These are phyloP conservation scores for Abrostola triplasia DNA, from an alignment of 2,888 invertebrate genomes.

Conservation along the genomic window DNA sequence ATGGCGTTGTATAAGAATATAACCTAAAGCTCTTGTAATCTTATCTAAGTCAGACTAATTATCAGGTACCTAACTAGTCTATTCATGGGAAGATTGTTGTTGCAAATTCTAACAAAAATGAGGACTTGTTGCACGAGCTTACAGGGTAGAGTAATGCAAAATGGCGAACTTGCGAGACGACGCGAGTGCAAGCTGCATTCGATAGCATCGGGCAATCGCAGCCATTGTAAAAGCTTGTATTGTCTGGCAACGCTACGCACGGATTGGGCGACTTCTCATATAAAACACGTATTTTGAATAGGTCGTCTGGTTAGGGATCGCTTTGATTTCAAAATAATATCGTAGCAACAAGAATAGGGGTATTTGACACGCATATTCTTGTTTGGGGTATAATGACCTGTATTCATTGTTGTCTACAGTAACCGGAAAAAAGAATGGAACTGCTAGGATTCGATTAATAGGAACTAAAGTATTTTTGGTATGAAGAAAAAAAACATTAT, in stretches of 20 bases:
- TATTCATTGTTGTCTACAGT: too few relatives aligned
- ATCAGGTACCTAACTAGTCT: too few relatives aligned
- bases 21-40: too few relatives aligned
- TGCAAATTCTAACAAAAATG: background rate
- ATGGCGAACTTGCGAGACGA: background rate
- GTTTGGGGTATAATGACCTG: too few relatives aligned
- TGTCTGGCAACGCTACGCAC: background rate
- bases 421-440: too few relatives aligned
- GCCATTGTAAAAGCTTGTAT: conserved; percentile 1
- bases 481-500: too few relatives aligned
- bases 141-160: background rate
- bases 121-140: background rate
- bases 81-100: too few relatives aligned
- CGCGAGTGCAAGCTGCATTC: background rate
- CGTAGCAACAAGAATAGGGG: background rate
- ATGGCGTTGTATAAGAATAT: too few relatives aligned
- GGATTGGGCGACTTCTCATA: conserved; percentile 1
- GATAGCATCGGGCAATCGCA: conserved; percentile 4
- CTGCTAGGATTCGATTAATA: too few relatives aligned
- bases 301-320: background rate
- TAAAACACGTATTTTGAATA: conserved; percentile 1
- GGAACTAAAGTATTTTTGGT: too few relatives aligned
- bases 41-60: too few relatives aligned
- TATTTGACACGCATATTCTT: too few relatives aligned
- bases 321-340: background rate